phyloP scores from a whole-genome alignment of 2,797 vertebrate species.

The Mionectes olivaceus region DNA sequence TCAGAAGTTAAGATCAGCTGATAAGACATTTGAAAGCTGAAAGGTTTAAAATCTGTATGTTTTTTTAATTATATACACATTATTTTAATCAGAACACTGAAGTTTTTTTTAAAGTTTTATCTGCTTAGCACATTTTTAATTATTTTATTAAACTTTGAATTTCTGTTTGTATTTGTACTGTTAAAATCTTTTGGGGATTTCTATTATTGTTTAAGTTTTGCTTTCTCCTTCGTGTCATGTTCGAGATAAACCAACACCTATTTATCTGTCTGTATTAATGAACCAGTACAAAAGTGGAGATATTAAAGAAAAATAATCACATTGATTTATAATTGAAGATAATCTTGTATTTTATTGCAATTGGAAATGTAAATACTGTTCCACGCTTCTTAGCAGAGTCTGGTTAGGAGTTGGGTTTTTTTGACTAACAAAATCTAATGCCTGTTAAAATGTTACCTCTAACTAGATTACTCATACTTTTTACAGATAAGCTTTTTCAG shows the following conservation, averaged over 20 bases:
- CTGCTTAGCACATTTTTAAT: not conserved
- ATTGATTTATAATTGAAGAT: conserved; percentile 1
- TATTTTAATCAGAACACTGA: conserved; percentile 16
- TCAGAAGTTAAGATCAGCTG: conserved; percentile 3
- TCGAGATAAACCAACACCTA: conserved; percentile 13
- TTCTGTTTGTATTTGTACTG: conserved; percentile 17
- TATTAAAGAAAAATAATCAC: conserved; percentile 38
- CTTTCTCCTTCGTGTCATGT: not conserved
- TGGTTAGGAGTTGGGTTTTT: not conserved
- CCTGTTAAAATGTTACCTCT: conserved; percentile 45
- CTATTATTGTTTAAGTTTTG: not conserved
- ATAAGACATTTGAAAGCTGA: conserved; percentile 55
- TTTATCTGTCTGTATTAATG: not conserved
- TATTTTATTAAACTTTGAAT: not conserved
- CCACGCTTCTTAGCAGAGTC: conserved; percentile 1
- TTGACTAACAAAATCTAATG: conserved; percentile 40
- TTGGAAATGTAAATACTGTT: conserved; percentile 1
- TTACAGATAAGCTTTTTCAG: not conserved
- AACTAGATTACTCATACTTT: conserved; percentile 9
- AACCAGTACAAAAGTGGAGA: not conserved
- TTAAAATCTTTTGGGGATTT: not conserved
- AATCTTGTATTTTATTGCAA: conserved; percentile 27
- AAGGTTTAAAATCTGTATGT: conserved; percentile 1
- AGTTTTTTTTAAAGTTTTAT: not conserved
- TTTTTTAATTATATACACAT: conserved; percentile 1